Evolutionary conservation across 2,797 vertebrate species (phyloP).

Genomic region (Thalassophryne amazonica): DNA sequence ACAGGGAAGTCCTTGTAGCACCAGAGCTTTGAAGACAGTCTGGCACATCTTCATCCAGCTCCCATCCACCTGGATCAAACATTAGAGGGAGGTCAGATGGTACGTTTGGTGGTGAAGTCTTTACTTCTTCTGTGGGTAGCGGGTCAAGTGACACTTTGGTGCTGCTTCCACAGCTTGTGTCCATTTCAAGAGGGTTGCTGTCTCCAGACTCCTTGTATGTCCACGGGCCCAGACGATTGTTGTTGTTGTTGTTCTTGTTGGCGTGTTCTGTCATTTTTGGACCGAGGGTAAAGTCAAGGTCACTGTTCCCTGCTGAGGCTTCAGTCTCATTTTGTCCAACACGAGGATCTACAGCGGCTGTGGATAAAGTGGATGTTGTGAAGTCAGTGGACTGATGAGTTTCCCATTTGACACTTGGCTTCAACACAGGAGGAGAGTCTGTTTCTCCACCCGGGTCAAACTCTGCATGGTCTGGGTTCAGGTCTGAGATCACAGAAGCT

Average conservation of each 20-base stretch:
- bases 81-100: conserved; percentile 4
- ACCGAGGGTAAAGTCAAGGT: neutral
- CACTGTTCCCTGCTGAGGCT: neutral
- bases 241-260: conserved; percentile 51
- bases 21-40: neutral
- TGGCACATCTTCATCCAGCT: neutral
- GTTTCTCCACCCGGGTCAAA: conserved; percentile 58
- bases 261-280: conserved; percentile 19
- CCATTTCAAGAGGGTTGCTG: neutral
- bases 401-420: neutral
- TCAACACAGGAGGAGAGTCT: neutral
- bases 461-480: conserved; percentile 15
- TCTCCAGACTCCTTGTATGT: fast-evolving
- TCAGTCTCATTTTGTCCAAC: neutral
- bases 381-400: neutral
- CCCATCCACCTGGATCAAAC: conserved; percentile 10
- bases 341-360: neutral
- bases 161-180: neutral
- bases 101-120: neutral
- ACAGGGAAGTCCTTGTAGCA: conserved; percentile 1
- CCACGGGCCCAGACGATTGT: neutral
- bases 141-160: neutral
- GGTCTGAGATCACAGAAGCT: conserved; percentile 12
- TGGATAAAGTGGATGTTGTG: neutral
- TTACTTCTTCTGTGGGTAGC: neutral